Base-by-base conservation (phyloP, 2,888 invertebrate species). In the Pyrrhia umbra region DNA sequence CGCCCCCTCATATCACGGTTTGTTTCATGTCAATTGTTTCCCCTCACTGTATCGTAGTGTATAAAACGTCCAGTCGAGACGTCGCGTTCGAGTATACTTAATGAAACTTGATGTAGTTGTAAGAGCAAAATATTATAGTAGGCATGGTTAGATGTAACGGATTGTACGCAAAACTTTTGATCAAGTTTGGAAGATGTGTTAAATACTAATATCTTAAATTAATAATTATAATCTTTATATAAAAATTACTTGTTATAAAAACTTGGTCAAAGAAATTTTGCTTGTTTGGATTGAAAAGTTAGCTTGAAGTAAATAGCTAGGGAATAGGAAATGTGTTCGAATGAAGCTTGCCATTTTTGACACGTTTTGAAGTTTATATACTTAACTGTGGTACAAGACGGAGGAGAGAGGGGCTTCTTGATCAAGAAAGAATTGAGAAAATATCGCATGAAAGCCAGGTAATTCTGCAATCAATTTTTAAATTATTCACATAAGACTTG, bases 271-370 rank as follows among this genome's bases (percentile, higher is more conserved):
- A 71, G 55, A 61, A 4, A 18, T 57, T 71, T 72, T 75, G 71
- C 63, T 59, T 59, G 45, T 54, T 64, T 63, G 80, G 52, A 67
- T 67, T 68, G 67, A 67, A 55, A 55, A 37, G 55, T 62, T 64
- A 62, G 69, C 68, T 70, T 67, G 64, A 68, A 58, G 18, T 75
- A 54, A 45, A 73, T 65, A 60, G 56, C 57, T 76, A 76, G 74
- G 13, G 16, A 64, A 43, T 79, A 68, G 64, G 54, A 56, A 46
- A 75, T 70, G 78, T 77, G 75, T 79, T 77, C 75, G 73, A 70
- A 62, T 66, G 49, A 70, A 67, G 67, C 72, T 75, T 73, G 72
- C 75, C 80, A 71, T 75, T 79, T 80, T 80, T 79, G 80, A 77
- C 77, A 79, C 71, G 74, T 79, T 78, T 78, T 77, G 43, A 78